Evolutionary conservation across 2,888 invertebrate species (phyloP).

Genomic region (Serripes groenlandicus): DNA sequence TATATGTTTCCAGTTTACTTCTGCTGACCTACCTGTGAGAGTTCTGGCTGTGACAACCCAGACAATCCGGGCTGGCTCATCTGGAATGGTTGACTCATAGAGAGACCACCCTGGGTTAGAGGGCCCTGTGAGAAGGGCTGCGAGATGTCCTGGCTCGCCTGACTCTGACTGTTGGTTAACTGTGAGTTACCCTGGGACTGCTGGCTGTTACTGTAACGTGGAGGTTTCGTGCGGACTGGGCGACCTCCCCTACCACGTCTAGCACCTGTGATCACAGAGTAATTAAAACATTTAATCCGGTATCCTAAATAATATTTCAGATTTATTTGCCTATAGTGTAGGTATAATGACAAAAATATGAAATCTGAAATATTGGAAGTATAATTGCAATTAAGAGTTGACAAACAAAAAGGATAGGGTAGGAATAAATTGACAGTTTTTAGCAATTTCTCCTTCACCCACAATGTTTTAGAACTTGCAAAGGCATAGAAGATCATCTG

Average conservation of each 20-base stretch:
- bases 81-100: conserved; percentile 87
- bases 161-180: conserved; percentile 76
- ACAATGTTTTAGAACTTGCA: no score
- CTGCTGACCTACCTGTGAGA: conserved; percentile 87
- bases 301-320: no score
- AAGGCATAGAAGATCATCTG: no score
- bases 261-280: background rate
- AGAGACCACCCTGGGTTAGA: conserved; percentile 86
- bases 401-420: no score
- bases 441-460: no score
- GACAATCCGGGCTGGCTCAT: conserved; percentile 87
- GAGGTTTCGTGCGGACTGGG: conserved; percentile 81
- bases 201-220: conserved; percentile 85
- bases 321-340: no score
- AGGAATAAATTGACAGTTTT: no score
- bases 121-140: conserved; percentile 84
- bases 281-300: no score
- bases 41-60: conserved; percentile 91
- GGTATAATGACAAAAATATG: no score
- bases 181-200: conserved; percentile 67
- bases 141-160: conserved; percentile 84
- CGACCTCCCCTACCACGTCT: conserved; percentile 63
- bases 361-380: no score
- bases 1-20: no score
- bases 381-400: no score